Evolutionary conservation across 2,888 invertebrate species (phyloP).

Genomic region (Argynnis bischoffii): DNA sequence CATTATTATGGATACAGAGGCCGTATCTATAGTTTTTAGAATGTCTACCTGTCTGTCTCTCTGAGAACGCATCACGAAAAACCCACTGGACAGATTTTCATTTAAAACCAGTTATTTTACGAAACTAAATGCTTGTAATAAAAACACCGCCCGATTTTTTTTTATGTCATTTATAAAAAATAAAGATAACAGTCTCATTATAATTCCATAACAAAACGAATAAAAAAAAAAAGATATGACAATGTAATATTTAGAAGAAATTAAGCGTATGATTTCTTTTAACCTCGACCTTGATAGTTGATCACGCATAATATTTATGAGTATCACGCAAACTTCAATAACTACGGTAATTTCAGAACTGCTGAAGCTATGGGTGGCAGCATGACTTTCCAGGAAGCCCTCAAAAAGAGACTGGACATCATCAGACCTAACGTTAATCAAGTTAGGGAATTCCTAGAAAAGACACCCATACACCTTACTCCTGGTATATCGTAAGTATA

Average conservation of each 20-base stretch:
- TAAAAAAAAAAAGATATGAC: too few species aligned
- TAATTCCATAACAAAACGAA: background rate
- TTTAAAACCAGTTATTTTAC: too few species aligned
- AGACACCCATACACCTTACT: conserved; percentile 90
- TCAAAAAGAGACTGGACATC: conserved; percentile 91
- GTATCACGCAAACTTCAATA: background rate
- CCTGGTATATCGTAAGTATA: conserved; percentile 83
- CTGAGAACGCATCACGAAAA: too few species aligned
- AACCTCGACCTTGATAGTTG: background rate
- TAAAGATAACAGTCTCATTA: too few species aligned
- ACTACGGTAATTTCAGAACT: conserved; percentile 83
- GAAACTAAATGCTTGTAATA: too few species aligned
- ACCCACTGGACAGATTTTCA: too few species aligned
- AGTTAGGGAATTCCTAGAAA: conserved; percentile 89
- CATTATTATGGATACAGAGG: too few species aligned
- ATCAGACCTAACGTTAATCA: conserved; percentile 91
- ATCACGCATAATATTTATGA: conserved; percentile 1
- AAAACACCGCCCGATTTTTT: too few species aligned
- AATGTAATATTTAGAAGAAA: background rate
- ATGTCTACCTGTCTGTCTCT: too few species aligned
- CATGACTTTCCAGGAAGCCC: conserved; percentile 95
- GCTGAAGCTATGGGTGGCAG: conserved; percentile 95
- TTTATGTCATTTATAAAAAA: too few species aligned
- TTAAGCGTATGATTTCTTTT: background rate
- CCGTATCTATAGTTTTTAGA: too few species aligned